A percentile compares a stretch with the other conserved stretches of the same genome.
Conservation (phyloP, 1,140 invertebrate species). For the Drosophila chauvacae region DNA sequence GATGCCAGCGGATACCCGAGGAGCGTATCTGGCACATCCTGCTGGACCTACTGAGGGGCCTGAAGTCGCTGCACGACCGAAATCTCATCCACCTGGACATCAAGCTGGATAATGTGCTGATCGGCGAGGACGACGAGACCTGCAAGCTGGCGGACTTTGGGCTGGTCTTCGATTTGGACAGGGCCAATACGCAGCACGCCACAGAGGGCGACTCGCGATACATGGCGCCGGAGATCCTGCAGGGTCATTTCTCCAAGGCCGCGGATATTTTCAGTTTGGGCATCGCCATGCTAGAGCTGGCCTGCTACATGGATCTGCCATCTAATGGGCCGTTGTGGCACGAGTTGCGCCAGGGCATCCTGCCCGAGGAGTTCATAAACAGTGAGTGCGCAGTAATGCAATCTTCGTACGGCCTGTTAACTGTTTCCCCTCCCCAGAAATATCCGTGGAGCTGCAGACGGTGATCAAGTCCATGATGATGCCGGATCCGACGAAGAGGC, state of each 20-base stretch:
- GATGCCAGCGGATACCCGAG: slow-evolving; percentile 85
- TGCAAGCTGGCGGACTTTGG: slow-evolving; percentile 92
- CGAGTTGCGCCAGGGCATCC: slow-evolving; percentile 86
- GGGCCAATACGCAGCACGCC: slow-evolving; percentile 77
- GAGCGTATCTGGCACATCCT: slow-evolving; percentile 83
- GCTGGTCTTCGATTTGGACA: slow-evolving; percentile 88
- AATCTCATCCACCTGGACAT: slow-evolving; percentile 91
- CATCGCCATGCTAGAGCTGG: slow-evolving; percentile 90
- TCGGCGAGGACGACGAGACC: slow-evolving; percentile 86
- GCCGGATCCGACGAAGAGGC: slow-evolving; percentile 85
- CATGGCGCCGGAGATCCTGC: slow-evolving; percentile 89
- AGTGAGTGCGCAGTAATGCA: slow-evolving; percentile 38
- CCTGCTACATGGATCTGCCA: slow-evolving; percentile 90
- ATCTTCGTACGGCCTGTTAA: not conserved
- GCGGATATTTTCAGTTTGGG: slow-evolving; percentile 90
- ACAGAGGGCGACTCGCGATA: slow-evolving; percentile 92
- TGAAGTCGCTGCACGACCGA: slow-evolving; percentile 88
- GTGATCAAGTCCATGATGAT: slow-evolving; percentile 87
- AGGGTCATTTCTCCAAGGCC: slow-evolving; percentile 87
- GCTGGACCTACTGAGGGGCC: slow-evolving; percentile 85
- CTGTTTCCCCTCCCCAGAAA: slow-evolving; percentile 75
- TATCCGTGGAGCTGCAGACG: slow-evolving; percentile 86
- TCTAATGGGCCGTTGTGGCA: slow-evolving; percentile 89
- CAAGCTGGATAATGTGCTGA: slow-evolving; percentile 91
- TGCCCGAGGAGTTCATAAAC: slow-evolving; percentile 80